Conservation (phyloP, 35 echinoderm and acorn worm genomes). For the Lytechinus variegatus region DNA sequence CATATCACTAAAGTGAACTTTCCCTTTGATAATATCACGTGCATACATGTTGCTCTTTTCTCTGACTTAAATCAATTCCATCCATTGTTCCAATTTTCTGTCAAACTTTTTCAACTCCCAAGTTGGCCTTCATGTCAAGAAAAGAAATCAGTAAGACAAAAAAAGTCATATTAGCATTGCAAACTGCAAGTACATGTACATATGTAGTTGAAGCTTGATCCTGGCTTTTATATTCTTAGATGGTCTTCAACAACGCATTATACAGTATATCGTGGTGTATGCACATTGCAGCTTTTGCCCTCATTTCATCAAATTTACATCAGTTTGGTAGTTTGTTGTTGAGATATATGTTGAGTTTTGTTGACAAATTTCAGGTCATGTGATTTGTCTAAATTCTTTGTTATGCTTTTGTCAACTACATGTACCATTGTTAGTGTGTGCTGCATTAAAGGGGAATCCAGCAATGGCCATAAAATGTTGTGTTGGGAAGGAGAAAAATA, state of each 20-base stretch:
- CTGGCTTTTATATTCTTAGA: neutral
- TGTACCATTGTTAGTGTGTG: too few relatives aligned
- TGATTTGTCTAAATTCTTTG: too few relatives aligned
- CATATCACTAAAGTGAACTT: too few relatives aligned
- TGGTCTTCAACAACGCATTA: neutral
- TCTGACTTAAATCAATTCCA: neutral
- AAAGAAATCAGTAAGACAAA: neutral
- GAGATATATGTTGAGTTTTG: too few relatives aligned
- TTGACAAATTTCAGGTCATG: too few relatives aligned
- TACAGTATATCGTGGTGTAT: neutral
- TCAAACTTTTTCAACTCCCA: neutral
- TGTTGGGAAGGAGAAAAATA: too few relatives aligned
- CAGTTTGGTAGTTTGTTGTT: too few relatives aligned
- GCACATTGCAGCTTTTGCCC: neutral
- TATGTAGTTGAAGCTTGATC: neutral
- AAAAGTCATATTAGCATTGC: neutral
- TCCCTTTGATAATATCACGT: too few relatives aligned
- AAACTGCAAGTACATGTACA: neutral
- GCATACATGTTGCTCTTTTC: neutral
- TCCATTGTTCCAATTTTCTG: neutral
- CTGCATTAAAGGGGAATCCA: too few relatives aligned
- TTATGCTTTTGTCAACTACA: too few relatives aligned
- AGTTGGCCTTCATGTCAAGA: neutral
- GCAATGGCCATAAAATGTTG: too few relatives aligned
- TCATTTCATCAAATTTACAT: neutral